Evolutionary conservation across 2,113 vertebrate genomes (phyloP).

Genomic region (Falcunculus frontatus): DNA sequence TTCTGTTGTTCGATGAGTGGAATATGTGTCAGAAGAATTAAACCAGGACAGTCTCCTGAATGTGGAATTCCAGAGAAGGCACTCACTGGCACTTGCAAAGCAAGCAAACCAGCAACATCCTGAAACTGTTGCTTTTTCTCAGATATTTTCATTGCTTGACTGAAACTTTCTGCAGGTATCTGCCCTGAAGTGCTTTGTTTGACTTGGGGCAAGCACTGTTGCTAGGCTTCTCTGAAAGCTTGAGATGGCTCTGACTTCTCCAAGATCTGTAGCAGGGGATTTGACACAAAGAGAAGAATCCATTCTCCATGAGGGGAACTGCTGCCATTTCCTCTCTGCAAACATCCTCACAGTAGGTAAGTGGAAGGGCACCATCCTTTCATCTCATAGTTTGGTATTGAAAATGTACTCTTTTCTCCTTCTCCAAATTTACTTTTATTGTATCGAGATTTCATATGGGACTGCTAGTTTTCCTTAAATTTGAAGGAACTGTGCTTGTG

Average conservation of each 20-base stretch:
- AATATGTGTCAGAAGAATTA: background rate
- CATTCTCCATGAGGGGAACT: background rate
- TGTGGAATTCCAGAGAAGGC: background rate
- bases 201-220: background rate
- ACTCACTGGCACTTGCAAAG: background rate
- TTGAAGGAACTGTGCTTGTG: background rate
- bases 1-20: background rate
- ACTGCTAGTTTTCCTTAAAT: background rate
- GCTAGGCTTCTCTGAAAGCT: background rate
- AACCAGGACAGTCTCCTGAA: background rate
- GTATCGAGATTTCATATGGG: background rate
- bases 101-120: background rate
- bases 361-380: background rate
- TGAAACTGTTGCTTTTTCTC: background rate
- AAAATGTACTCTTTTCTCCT: background rate
- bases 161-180: background rate
- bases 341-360: constrained; percentile 44
- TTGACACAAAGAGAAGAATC: background rate
- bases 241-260: constrained; percentile 16
- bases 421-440: background rate
- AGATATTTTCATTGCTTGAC: background rate
- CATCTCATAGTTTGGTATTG: background rate
- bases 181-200: background rate
- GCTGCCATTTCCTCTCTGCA: constrained; percentile 39
- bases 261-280: constrained; percentile 2